Evolutionary conservation across 2,888 invertebrate genomes (phyloP).

Genomic region (Sminthurides aquaticus): DNA sequence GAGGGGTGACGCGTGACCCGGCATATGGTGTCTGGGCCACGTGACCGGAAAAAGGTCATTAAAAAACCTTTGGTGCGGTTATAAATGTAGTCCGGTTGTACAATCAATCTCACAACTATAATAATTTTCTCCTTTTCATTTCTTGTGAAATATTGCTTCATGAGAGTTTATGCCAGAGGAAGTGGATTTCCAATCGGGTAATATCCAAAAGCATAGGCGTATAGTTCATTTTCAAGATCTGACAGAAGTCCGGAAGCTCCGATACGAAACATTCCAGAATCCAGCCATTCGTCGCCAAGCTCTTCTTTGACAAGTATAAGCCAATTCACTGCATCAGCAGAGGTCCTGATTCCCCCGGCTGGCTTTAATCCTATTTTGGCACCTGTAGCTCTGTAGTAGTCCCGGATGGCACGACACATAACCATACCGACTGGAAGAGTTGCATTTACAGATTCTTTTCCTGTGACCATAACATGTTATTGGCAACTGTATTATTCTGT

Average conservation of each 20-base stretch:
- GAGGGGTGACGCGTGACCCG: too few relatives aligned
- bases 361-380: constrained; percentile 89
- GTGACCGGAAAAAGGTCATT: too few relatives aligned
- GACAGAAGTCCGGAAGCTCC: constrained; percentile 87
- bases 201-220: constrained; percentile 45
- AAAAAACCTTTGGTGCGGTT: too few relatives aligned
- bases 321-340: constrained; percentile 79
- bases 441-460: constrained; percentile 89
- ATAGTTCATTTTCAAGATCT: constrained; percentile 60
- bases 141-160: too few relatives aligned
- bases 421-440: constrained; percentile 82
- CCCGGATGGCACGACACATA: constrained; percentile 87
- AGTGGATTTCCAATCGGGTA: constrained; percentile 27
- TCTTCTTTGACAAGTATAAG: constrained; percentile 72
- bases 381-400: constrained; percentile 64
- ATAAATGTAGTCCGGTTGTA: too few relatives aligned
- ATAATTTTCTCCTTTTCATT: too few relatives aligned
- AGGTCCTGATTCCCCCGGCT: constrained; percentile 87
- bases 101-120: too few relatives aligned
- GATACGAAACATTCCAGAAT: constrained; percentile 70
- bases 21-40: too few relatives aligned
- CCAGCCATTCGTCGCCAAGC: constrained; percentile 79
- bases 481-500: not conserved
- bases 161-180: constrained; percentile 23
- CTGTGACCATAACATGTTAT: constrained; percentile 40